Conservation (phyloP, 2,113 vertebrate genomes). For the Sporophila hypoxantha region DNA sequence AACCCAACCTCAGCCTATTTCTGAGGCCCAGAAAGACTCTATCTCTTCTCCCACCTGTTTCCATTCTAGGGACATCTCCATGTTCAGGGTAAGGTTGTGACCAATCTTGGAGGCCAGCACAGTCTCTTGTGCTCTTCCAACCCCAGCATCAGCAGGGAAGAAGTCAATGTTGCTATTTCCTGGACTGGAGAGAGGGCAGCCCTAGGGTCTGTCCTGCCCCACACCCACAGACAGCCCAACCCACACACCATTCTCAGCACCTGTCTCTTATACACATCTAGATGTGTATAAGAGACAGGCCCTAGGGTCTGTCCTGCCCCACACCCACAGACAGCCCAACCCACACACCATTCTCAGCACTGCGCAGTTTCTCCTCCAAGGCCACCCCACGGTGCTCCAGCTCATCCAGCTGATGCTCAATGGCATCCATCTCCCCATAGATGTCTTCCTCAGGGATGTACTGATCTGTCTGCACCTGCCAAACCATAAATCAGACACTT, state of each 20-base stretch:
- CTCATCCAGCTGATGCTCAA: constrained; percentile 78
- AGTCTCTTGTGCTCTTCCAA: neutral
- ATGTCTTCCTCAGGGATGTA: constrained; percentile 77
- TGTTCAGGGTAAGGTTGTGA: neutral
- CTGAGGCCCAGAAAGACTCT: neutral
- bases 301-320: neutral
- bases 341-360: constrained; percentile 69
- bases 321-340: neutral
- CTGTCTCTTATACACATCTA: no score
- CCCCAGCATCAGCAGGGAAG: neutral
- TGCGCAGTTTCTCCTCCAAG: constrained; percentile 82
- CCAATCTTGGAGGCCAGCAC: neutral
- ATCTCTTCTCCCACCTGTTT: neutral
- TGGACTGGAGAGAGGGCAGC: neutral
- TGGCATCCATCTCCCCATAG: constrained; percentile 75
- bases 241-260: constrained; percentile 69
- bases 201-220: neutral
- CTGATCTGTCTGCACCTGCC: constrained; percentile 85
- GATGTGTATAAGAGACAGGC: no score
- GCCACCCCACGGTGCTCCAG: constrained; percentile 82
- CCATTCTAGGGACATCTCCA: neutral
- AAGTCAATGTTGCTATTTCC: neutral
- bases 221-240: neutral
- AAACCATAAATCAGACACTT: neutral
- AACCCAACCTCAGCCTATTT: neutral